Evolutionary conservation across 2,888 invertebrate species (phyloP).

Genomic region (Anorthoa munda): DNA sequence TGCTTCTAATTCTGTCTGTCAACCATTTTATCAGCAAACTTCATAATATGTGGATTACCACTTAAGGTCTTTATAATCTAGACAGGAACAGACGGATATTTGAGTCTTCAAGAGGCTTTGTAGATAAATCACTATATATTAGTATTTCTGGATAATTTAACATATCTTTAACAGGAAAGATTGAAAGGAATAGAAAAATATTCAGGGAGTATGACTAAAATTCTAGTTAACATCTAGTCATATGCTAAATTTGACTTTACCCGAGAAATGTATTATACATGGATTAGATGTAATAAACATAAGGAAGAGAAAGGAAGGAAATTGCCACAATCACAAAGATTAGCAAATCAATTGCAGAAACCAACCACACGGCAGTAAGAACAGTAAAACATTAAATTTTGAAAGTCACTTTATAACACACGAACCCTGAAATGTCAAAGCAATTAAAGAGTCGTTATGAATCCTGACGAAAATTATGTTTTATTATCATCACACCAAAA

Average conservation of each 20-base stretch:
- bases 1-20: conserved; percentile 38
- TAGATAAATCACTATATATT: not conserved
- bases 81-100: conserved; percentile 17
- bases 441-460: conserved; percentile 54
- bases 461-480: conserved; percentile 18
- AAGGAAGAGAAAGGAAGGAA: conserved; percentile 10
- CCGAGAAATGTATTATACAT: not conserved
- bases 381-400: not conserved
- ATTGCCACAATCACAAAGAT: conserved; percentile 18
- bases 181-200: not conserved
- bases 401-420: conserved; percentile 3
- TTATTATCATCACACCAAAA: conserved; percentile 23
- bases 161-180: not conserved
- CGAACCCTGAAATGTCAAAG: conserved; percentile 12
- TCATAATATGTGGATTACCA: conserved; percentile 13
- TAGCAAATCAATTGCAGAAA: conserved; percentile 18
- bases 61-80: conserved; percentile 2
- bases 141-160: not conserved
- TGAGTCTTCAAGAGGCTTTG: not conserved
- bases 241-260: not conserved
- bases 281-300: not conserved
- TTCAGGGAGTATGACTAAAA: not conserved
- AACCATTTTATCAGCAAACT: conserved; percentile 32
- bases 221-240: not conserved
- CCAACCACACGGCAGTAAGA: not conserved